phyloP scores from a whole-genome alignment of 2,888 invertebrate species.

The Strigamia transsilvanica region DNA sequence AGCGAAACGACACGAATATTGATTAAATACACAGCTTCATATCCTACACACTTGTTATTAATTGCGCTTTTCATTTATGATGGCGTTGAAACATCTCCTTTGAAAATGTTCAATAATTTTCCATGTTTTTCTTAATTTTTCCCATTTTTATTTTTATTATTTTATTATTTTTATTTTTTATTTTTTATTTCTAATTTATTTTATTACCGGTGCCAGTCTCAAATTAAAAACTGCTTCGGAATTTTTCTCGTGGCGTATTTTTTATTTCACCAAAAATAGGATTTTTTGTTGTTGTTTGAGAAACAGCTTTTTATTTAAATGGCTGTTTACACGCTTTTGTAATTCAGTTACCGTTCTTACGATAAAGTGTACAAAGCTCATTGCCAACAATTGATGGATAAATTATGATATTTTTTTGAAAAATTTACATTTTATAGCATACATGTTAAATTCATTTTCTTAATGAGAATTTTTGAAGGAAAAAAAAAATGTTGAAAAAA shows the following conservation, averaged over 20 bases:
- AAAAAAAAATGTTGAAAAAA: conserved; percentile 8
- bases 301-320: neutral
- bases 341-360: conserved; percentile 17
- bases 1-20: conserved; percentile 49
- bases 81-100: conserved; percentile 9
- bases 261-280: neutral
- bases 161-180: neutral
- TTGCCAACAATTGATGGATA: neutral
- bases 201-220: conserved; percentile 40
- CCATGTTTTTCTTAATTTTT: neutral
- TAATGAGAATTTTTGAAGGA: neutral
- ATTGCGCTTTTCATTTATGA: conserved; percentile 26
- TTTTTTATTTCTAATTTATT: neutral
- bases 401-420: too few species aligned
- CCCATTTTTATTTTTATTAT: neutral
- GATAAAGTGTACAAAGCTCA: neutral
- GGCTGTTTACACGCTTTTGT: conserved; percentile 21
- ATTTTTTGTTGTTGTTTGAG: conserved; percentile 11
- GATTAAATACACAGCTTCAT: conserved; percentile 48
- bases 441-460: too few species aligned
- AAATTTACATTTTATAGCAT: too few species aligned
- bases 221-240: conserved; percentile 41
- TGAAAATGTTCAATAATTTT: neutral
- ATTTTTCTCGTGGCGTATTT: conserved; percentile 15
- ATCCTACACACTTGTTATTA: conserved; percentile 35